Evolutionary conservation across 2,797 vertebrate species (phyloP), one percentile per base, ranked within the genome.

Genomic region (Phoeniculus purpureus): DNA sequence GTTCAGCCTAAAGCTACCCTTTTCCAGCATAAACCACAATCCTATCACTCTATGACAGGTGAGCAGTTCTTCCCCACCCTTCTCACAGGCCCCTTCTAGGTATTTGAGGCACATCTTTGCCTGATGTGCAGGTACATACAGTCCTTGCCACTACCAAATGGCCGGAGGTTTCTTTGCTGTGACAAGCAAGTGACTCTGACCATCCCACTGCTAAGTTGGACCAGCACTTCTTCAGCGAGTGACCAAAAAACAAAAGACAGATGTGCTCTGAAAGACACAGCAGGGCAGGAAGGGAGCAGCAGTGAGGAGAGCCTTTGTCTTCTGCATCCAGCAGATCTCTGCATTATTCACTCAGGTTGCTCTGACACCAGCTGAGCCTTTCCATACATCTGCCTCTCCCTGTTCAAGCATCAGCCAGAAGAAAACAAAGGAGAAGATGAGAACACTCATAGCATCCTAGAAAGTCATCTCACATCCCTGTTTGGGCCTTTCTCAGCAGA

Each of bases 261-360:
- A 45, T 2, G 4, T 0, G 0, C 59, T 61, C 32, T 13, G n/a
- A 67, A 75, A 15, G 31, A 55, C 29, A 43, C 2, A 58, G 45
- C 26, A 31, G 60, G 50, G 32, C 55, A 61, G 43, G 75, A 48
- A 15, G 10, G 34, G 27, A 83, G 21, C 15, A 47, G 54, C 40
- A 82, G n/a, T 0, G 2, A 37, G 47, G 15, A 76, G 3, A 67
- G 55, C 10, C 50, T 80, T 71, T 62, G 64, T 34, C 70, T 52
- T 87, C 26, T 10, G 19, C 3, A 0, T 52, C 43, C 72, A 77
- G 37, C 2, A 0, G 32, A 12, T 15, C 13, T 21, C 43, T 62
- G 22, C 32, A 10, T 50, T 70, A 60, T 51, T 82, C n/a, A 45
- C 56, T 32, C 32, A 25, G 40, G 59, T 19, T 31, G 51, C 26